phyloP scores from a whole-genome alignment of 2,113 vertebrate genomes.

The Chrysemys picta region DNA sequence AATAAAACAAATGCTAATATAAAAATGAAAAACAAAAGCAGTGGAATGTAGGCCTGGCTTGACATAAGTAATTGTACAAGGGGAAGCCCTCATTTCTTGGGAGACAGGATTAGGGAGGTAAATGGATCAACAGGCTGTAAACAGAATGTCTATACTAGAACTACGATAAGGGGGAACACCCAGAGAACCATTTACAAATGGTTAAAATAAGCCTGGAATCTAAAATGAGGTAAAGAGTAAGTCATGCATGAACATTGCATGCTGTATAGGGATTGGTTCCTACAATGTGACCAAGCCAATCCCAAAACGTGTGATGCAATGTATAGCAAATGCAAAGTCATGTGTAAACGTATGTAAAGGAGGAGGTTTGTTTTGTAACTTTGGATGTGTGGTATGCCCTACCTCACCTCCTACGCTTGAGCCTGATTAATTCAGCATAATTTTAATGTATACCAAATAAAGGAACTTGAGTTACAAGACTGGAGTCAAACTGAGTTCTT shows the following conservation, averaged over 20 bases:
- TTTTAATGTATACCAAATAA: no score
- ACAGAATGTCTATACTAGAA: neutral
- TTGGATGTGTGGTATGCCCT: neutral
- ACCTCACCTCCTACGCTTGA: no score
- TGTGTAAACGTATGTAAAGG: neutral
- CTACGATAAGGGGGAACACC: neutral
- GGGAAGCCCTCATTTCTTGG: neutral
- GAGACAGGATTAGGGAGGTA: neutral
- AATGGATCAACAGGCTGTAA: neutral
- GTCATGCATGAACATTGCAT: neutral
- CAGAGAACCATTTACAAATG: neutral
- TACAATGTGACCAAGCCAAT: neutral
- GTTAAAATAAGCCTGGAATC: neutral
- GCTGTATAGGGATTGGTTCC: neutral
- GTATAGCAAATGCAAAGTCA: neutral
- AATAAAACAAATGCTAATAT: neutral
- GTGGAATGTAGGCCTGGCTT: neutral
- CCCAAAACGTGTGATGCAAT: neutral
- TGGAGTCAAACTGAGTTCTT: neutral
- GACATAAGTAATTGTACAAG: neutral
- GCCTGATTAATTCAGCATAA: no score
- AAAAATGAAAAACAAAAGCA: neutral
- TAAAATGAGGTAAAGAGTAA: neutral
- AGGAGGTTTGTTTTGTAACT: neutral
- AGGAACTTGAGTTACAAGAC: no score